These are phyloP conservation scores for Aromia moschata DNA, from an alignment of 2,888 invertebrate genomes.

Conservation along the genomic window DNA sequence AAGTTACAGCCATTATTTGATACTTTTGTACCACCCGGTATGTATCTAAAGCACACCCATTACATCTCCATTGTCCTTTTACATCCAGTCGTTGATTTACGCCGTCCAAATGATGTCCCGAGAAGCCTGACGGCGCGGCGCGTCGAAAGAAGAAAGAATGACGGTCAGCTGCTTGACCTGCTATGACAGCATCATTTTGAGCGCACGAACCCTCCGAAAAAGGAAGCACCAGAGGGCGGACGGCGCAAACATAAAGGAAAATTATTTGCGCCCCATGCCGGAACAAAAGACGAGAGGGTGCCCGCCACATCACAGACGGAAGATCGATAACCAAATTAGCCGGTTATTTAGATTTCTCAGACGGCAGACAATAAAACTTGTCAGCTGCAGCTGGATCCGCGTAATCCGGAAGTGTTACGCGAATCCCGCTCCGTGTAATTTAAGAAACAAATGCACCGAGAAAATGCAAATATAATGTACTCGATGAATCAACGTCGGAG, in stretches of 20 bases:
- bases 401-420: slow-evolving; percentile 5
- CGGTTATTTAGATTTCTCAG: slow-evolving; percentile 2
- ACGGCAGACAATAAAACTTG: slow-evolving; percentile 29
- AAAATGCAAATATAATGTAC: slow-evolving; percentile 26
- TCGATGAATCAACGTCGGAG: slow-evolving; percentile 22
- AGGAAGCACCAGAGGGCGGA: neutral
- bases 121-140: no score
- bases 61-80: no score
- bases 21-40: no score
- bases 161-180: no score
- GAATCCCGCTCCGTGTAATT: slow-evolving; percentile 4
- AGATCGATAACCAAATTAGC: slow-evolving; percentile 23
- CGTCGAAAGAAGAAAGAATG: no score
- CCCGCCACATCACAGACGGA: slow-evolving; percentile 2
- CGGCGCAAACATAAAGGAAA: neutral
- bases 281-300: slow-evolving; percentile 11
- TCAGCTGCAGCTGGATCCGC: slow-evolving; percentile 27
- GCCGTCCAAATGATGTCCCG: no score
- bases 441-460: slow-evolving; percentile 26
- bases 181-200: no score
- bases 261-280: neutral
- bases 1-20: no score
- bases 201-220: neutral
- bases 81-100: no score
- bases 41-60: no score